Base-by-base conservation (phyloP, 2,113 vertebrate species). In the Ptilorrhoa leucosticta region DNA sequence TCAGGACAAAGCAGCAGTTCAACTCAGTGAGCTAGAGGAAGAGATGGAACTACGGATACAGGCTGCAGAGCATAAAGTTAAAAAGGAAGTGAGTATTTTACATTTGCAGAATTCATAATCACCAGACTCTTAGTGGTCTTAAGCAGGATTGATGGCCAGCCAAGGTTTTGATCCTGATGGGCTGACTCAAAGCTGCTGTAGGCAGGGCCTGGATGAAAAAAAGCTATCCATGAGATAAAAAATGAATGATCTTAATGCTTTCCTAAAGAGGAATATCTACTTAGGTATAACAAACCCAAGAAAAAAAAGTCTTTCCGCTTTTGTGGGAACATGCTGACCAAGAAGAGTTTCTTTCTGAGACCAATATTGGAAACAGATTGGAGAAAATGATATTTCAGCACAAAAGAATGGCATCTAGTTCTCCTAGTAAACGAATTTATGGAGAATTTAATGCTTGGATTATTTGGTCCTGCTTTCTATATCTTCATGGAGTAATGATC, bases 41-140 rank as follows among this genome's bases (percentile, higher is more conserved):
- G 99, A 99, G 95, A 99, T 99, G 99, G 99, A 99, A 80, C 99
- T 99, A 40, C 98, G 99, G 31, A 99, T 99, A 94, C 98, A 99
- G 28, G 98, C 98, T 64, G 97, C 98, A 3, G 99, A 99, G 88
- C 98, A 97, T 86, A 98, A 98, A 93, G 97, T 98, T 23, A 98
- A 97, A 64, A 98, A 98, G 75, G 98, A 99, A 89, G 99, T 99
- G 76, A 98, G 97, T 97, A 70, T 91, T 76, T 56, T 68, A 20
- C 35, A 18, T 57, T 44, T 37, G 10, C 5, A 35, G 28, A 50
- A 37, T 89, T 88, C 13, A 22, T 85, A 57, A 42, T 87, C 84
- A 24, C 21, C 21, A 24, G 37, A 56, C 24, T 61, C 40, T 51
- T 17, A 17, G n/a, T 45, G 8, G 9, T 44, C 9, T 85, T 79